phyloP scores from a whole-genome alignment of 2,797 vertebrate species.

The Antrozous pallidus region DNA sequence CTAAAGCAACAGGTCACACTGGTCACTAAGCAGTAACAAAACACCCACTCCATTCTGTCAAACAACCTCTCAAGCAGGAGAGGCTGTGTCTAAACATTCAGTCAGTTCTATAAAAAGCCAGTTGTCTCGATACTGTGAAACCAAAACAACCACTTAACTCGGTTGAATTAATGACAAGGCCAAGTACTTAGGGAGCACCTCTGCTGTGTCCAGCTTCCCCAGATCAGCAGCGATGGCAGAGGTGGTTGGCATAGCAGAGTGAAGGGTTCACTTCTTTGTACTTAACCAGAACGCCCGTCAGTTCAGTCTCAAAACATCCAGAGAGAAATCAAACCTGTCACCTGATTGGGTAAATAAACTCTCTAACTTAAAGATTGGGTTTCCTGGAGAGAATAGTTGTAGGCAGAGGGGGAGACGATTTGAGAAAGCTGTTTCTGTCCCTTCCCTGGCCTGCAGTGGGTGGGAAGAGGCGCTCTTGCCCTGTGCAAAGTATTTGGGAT shows the following conservation, averaged over 20 bases:
- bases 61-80: slow-evolving; percentile 74
- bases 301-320: neutral
- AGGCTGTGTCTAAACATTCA: slow-evolving; percentile 75
- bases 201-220: neutral
- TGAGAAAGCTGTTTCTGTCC: neutral
- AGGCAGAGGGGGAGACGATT: neutral
- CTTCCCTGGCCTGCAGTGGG: neutral
- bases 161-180: slow-evolving; percentile 40
- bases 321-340: slow-evolving; percentile 35
- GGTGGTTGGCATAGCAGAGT: neutral
- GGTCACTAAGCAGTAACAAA: slow-evolving; percentile 74
- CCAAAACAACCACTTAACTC: slow-evolving; percentile 71
- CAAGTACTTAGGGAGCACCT: neutral
- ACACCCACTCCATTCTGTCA: slow-evolving; percentile 77
- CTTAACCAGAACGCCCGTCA: neutral
- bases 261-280: neutral
- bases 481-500: neutral
- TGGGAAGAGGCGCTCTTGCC: neutral
- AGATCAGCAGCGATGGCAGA: neutral
- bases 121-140: slow-evolving; percentile 54
- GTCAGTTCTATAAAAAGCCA: slow-evolving; percentile 61
- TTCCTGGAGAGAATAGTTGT: neutral
- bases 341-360: slow-evolving; percentile 37
- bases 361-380: slow-evolving; percentile 10
- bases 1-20: slow-evolving; percentile 67